phyloP scores from a whole-genome alignment of 2,113 vertebrate genomes.

The Hassar affinis region DNA sequence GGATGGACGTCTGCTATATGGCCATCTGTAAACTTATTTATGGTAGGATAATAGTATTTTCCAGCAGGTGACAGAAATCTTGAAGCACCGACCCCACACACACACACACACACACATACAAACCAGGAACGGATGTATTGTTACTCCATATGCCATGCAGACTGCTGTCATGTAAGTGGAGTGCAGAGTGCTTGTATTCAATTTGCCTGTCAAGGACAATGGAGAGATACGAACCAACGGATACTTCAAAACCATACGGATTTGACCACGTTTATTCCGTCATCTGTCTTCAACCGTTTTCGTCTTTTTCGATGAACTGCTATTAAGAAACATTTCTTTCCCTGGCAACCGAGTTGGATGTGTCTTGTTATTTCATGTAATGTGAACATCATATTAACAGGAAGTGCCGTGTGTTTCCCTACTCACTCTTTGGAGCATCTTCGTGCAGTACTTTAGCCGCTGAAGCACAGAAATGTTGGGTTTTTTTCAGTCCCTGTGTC shows the following conservation, averaged over 20 bases:
- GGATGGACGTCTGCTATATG: conserved; percentile 1
- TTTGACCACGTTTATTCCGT: background rate
- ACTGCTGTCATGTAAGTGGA: background rate
- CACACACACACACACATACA: background rate
- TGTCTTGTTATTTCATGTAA: conserved; percentile 23
- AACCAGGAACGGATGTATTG: background rate
- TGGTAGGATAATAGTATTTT: conserved; percentile 34
- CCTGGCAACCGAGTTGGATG: background rate
- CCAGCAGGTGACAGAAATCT: conserved; percentile 9
- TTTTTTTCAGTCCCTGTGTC: background rate
- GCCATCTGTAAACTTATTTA: conserved; percentile 32
- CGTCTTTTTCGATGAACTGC: conserved; percentile 19
- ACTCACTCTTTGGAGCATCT: background rate
- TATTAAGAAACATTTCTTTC: conserved; percentile 14
- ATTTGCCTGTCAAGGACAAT: background rate
- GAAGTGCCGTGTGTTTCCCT: background rate
- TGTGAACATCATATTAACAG: conserved; percentile 4
- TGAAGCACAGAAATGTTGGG: conserved; percentile 28
- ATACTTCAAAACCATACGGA: conserved; percentile 12
- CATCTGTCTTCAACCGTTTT: conserved; percentile 21
- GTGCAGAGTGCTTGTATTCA: background rate
- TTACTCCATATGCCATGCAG: background rate
- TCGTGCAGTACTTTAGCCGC: conserved; percentile 30
- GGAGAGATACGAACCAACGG: background rate
- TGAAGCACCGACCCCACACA: conserved; percentile 29